Base-by-base conservation (phyloP, 1,140 invertebrate species). In the Phocides pigmalion region DNA sequence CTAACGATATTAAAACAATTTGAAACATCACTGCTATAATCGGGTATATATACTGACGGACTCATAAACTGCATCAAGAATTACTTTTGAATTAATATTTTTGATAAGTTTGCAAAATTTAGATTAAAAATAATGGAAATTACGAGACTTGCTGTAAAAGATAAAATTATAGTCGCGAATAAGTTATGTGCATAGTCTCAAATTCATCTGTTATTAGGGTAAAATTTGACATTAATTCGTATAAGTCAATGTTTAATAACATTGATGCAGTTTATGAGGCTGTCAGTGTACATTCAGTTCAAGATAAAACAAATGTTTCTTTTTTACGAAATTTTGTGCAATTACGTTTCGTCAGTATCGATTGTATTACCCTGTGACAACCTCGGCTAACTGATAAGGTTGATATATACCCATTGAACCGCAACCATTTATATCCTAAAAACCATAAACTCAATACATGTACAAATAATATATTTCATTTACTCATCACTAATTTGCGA, bases 341-440 rank as follows among this genome's bases (percentile, higher is more conserved):
- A 49, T 15, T 22, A 42, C 39, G 17, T 54, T 6, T 44, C 39
- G 15, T 44, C 15, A 11, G 35, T 56, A 56, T 66, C 63, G 64
- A 70, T 66, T 64, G 66, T 72, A 73, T 81, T 86, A 86, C 83
- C 83, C 83, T 86, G 82, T 85, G 66, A 79, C 59, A 78, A 78
- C 79, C 81, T 84, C 77, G 74, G 70, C 68, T 74, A 67, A 72
- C 58, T 72, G 46, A 49, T 49, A 9, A 49, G 66, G 72, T 66
- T 20, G 51, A 58, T 58, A 32, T n/a, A n/a, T 56, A 51, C 39
- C n/a, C 17, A 56, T 22, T 41, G 50, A 42, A 62, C 44, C 14
- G 5, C 19, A 49, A 35, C 32, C 42, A 11, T 20, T 17, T 11
- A 19, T 61, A 61, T 12, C 32, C 28, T 41, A 66, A 44, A 63